Base-by-base conservation (phyloP, 1,140 invertebrate genomes). In the Chrysopa pallens region DNA sequence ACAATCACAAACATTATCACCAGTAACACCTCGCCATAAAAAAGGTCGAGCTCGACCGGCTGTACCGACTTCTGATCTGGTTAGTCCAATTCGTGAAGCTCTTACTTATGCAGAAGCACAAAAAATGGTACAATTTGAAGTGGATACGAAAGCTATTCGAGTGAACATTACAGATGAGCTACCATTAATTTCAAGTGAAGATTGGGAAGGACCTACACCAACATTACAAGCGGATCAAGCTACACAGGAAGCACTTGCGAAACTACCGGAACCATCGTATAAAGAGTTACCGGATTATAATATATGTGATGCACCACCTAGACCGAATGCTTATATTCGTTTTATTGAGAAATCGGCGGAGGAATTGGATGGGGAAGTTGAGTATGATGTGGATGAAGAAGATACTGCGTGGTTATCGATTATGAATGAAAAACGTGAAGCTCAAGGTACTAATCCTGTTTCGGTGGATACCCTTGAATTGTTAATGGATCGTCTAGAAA, bases 371-470 rank as follows among this genome's bases (percentile, higher is more conserved):
- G 83, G 79, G 46, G 84, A 89, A 53, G 77, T 97, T 4, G 93
- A 98, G 58, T 97, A 97, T 72, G 93, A 98, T 68, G 80, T 97
- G 48, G 94, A 98, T 63, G 93, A 96, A 63, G 92, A 97, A 65
- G 92, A 96, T 57, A 83, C 83, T 38, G 85, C 86, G 1, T 96
- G 91, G 92, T 57, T 96, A 35, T 71, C 78, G 39, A 72, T 93
- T 33, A 80, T 93, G 39, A 96, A 96, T 61, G 80, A 88, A 50
- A 74, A 75, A 51, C 64, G 88, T 43, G 62, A 72, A 49, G 73
- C 74, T 15, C 69, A 76, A 39, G 73, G 75, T 6, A 56, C 90
- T 6, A 70, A 67, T 11, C 60, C 72, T 4, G 76, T 94, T n/a
- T 74, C 77, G 40, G 74, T 85, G 28, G 85, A 93, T 55, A 84